Conservation (phyloP, 2,113 vertebrate genomes). For the Xenopus tropicalis region UCB_Xtro_10.0 CM004446.2:16529501-16530000, state of each 20-base stretch:
- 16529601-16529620: neutral
- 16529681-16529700: neutral
- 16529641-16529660: neutral
- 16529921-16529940: too few species aligned
- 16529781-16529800: neutral
- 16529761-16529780: neutral
- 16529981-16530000: too few species aligned
- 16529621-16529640: neutral
- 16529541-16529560: too few species aligned
- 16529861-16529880: neutral
- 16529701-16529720: neutral
- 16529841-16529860: neutral
- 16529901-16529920: too few species aligned
- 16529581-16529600: neutral
- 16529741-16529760: neutral
- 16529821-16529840: neutral
- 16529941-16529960: too few species aligned
- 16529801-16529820: neutral
- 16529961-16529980: too few species aligned
- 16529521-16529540: too few species aligned
- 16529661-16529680: too few species aligned
- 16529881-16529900: too few species aligned
- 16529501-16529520: too few species aligned
- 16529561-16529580: neutral
- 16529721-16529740: neutral